Conservation (phyloP, 1,140 invertebrate species). For the Heliconius congener region DNA sequence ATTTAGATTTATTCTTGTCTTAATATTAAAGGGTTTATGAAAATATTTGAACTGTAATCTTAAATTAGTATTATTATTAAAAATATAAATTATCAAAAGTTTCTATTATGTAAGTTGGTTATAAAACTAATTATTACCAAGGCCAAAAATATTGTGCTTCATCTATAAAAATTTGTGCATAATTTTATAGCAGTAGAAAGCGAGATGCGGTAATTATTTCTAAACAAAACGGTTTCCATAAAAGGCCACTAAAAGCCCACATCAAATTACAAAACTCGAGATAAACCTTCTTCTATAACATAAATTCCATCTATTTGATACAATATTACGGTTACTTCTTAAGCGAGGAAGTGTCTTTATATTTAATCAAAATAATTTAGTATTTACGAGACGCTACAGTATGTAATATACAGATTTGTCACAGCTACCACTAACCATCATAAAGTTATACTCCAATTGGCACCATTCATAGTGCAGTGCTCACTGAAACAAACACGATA, state of each 20-base stretch:
- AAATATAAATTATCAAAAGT: conserved; percentile 25
- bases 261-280: conserved; percentile 47
- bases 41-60: conserved; percentile 22
- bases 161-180: conserved; percentile 34
- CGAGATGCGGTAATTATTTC: conserved; percentile 20
- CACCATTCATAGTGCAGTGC: conserved; percentile 32
- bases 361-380: conserved; percentile 79
- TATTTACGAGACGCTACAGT: conserved; percentile 63
- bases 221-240: conserved; percentile 12
- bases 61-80: conserved; percentile 22
- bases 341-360: conserved; percentile 74
- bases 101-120: conserved; percentile 19
- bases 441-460: conserved; percentile 51
- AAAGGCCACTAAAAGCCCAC: conserved; percentile 56
- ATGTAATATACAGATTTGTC: conserved; percentile 72
- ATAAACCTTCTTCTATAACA: conserved; percentile 52
- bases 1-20: conserved; percentile 24
- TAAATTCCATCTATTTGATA: conserved; percentile 56
- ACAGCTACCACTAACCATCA: conserved; percentile 59
- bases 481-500: conserved; percentile 56
- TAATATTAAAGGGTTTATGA: conserved; percentile 21
- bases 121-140: conserved; percentile 28
- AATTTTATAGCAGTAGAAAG: conserved; percentile 27
- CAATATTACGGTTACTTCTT: conserved; percentile 62
- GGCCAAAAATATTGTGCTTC: conserved; percentile 33